phyloP scores from a whole-genome alignment of 23 tunicate species.

The Oikopleura albicans region DNA sequence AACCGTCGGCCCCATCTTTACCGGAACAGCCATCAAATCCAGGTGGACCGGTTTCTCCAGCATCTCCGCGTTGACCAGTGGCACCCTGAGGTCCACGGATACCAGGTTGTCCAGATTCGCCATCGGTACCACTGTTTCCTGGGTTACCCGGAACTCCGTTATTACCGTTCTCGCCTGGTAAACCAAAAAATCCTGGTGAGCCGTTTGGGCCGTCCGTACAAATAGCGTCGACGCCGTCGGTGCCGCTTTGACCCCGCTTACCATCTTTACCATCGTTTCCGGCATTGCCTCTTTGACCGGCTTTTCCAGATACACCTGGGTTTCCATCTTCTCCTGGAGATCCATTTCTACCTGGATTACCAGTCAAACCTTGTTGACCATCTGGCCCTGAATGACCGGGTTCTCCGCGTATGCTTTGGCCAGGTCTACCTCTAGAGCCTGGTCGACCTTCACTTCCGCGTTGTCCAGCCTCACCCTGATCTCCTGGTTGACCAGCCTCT shows the following conservation, averaged over 20 bases:
- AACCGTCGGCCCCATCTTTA: not conserved
- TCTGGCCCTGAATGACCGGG: not conserved
- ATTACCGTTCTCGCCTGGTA: not conserved
- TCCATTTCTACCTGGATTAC: not conserved
- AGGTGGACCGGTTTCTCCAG: not conserved
- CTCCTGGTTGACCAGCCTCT: not conserved
- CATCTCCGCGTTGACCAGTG: not conserved
- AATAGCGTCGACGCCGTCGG: not conserved
- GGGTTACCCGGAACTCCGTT: not conserved
- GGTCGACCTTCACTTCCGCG: not conserved
- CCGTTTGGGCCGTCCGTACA: not conserved
- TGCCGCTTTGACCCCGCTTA: not conserved
- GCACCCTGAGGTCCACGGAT: not conserved
- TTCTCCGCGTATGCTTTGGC: not conserved
- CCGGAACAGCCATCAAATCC: not conserved
- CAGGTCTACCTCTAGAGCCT: not conserved
- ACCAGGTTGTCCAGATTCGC: not conserved
- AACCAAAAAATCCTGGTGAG: not conserved
- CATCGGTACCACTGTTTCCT: not conserved
- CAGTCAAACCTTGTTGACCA: not conserved
- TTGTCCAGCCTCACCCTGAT: not conserved
- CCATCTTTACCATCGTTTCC: not conserved
- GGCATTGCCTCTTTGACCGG: not conserved
- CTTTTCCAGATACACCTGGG: not conserved
- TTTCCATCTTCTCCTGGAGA: not conserved